phyloP scores from a whole-genome alignment of 2,888 invertebrate genomes.

The Amphipyra tragopoginis region DNA sequence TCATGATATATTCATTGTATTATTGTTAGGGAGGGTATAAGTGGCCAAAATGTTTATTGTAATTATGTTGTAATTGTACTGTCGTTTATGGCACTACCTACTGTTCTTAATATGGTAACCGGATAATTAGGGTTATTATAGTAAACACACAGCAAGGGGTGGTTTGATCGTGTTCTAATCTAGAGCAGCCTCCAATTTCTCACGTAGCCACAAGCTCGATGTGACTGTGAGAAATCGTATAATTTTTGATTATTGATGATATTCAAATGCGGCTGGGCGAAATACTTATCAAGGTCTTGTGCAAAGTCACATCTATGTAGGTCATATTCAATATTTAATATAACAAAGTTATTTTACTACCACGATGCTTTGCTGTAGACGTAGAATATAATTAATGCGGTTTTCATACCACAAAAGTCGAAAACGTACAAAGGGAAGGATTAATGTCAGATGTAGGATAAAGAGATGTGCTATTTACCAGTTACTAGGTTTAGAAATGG shows the following conservation, averaged over 20 bases:
- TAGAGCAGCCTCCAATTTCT: slow-evolving; percentile 6
- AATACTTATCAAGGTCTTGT: slow-evolving; percentile 14
- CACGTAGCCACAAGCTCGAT: slow-evolving; percentile 15
- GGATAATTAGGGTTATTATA: slow-evolving; percentile 25
- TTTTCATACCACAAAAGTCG: too few relatives aligned
- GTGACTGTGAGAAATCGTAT: neutral
- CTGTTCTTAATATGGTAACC: slow-evolving; percentile 23
- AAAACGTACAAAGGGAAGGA: too few relatives aligned
- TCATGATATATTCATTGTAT: slow-evolving; percentile 27
- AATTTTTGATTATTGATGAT: slow-evolving; percentile 3
- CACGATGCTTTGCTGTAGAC: too few relatives aligned
- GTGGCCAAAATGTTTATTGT: slow-evolving; percentile 20
- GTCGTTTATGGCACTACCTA: slow-evolving; percentile 2
- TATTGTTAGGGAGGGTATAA: slow-evolving; percentile 19
- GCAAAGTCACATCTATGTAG: slow-evolving; percentile 4
- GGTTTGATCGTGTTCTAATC: slow-evolving; percentile 7
- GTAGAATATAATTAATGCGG: too few relatives aligned
- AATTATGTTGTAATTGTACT: slow-evolving; percentile 21
- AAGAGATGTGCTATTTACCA: too few relatives aligned
- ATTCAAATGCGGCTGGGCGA: slow-evolving; percentile 5
- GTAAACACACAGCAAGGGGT: slow-evolving; percentile 10
- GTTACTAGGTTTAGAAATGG: too few relatives aligned
- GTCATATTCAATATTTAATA: slow-evolving; percentile 8
- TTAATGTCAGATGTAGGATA: too few relatives aligned
- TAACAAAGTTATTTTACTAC: too few relatives aligned